Conservation (phyloP, 2,888 invertebrate species). For the Nomada fucata region DNA sequence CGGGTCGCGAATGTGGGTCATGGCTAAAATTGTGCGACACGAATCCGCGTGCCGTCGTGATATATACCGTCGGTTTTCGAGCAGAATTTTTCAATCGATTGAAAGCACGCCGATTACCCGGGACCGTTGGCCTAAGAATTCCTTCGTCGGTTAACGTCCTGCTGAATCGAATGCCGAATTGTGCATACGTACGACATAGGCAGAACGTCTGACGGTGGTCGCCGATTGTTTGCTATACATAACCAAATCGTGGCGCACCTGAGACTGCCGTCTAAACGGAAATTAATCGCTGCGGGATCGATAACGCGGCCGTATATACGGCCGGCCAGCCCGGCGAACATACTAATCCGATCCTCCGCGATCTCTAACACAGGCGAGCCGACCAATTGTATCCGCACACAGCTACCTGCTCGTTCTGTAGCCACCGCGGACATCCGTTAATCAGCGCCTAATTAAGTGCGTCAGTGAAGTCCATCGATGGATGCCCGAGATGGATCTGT, state of each 20-base stretch:
- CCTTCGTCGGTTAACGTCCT: no score
- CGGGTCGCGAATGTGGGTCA: conserved; percentile 6
- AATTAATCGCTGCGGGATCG: conserved; percentile 76
- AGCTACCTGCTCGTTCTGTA: conserved; percentile 56
- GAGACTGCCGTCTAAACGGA: conserved; percentile 70
- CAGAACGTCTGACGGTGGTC: neutral
- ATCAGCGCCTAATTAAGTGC: conserved; percentile 77
- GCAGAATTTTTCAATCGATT: no score
- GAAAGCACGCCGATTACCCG: no score
- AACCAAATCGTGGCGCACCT: conserved; percentile 55
- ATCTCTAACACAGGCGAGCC: conserved; percentile 52
- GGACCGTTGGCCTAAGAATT: no score
- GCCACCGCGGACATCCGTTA: conserved; percentile 74
- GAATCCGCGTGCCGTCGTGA: neutral
- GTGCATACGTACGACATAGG: neutral
- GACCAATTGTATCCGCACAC: conserved; percentile 72
- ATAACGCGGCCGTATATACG: conserved; percentile 62
- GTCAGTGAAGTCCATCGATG: conserved; percentile 72
- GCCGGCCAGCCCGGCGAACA: conserved; percentile 65
- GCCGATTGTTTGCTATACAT: conserved; percentile 52
- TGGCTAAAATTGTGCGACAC: conserved; percentile 12
- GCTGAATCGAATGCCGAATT: neutral
- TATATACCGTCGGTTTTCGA: neutral
- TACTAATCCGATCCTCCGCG: conserved; percentile 74
- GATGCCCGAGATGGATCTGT: conserved; percentile 47